Base-by-base conservation (phyloP, 2,888 invertebrate genomes). In the Cancer borealis region DNA sequence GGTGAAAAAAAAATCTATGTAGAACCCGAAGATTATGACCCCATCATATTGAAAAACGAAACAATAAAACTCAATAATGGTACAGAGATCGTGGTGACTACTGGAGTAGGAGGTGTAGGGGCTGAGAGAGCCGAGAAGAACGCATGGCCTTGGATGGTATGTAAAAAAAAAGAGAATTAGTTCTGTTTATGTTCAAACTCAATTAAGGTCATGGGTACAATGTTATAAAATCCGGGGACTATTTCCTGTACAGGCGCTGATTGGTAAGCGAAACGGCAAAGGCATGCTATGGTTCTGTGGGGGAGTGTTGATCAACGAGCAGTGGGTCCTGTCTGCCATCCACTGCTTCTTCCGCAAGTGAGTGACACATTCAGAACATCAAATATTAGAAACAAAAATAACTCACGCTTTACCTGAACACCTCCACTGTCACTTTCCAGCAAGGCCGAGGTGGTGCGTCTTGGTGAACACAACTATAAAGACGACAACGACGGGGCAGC, bases 401-500 rank as follows among this genome's bases (percentile, higher is more conserved):
- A 66, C 21, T 21, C 4, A 66, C n/a, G n/a, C 26, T 21, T 30
- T 5, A 17, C 3, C 4, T 10, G 17, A 45, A 39, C 26, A 39
- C 26, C 49, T 30, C 54, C 49, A 46, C 49, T 30, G 6, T 12
- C 30, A 17, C 26, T n/a, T 46, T 47, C 26, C 49, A 94, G 94
- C 3, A 46, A 21, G 0, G 12, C 30, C 17, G 60, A 87, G 30
- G 88, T 93, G 21, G 92, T 94, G 3, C 92, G 94, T 45, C 88
- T 94, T 30, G 94, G 94, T 3, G 94, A 94, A 47, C 94, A 94
- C 66, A 92, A 94, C 45, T 92, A 94, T 91, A 94, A 54, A 0
- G 79, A 91, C 88, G 73, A 60, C 73, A 39, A 73, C 4, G 94
- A 94, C 66, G 92, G 92, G 5, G 94, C 94, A 2, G 14, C 4